Base-by-base conservation (phyloP, 2,113 vertebrate genomes). In the Mustela nigripes region DNA sequence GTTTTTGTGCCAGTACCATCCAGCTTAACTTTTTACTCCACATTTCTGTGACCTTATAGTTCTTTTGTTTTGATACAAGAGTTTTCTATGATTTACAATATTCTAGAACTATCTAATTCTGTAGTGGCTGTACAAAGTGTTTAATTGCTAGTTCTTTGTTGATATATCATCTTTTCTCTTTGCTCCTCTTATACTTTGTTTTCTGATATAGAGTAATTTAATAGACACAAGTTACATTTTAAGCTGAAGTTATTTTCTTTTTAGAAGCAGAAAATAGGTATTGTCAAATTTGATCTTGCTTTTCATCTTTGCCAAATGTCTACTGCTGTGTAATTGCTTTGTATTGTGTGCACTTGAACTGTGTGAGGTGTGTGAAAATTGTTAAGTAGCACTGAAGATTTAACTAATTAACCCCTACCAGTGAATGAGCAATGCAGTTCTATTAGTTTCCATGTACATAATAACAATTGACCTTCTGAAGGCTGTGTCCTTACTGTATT, bases 371-470 rank as follows among this genome's bases (percentile, higher is more conserved):
- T 56, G 2, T 89, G 91, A 76, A 98, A 98, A 95, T 96, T 96
- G 78, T 39, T 50, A 86, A 93, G 86, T 11, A 79, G 53, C 4
- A n/a, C 62, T 95, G 65, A 62, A 73, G 31, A 96, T 87, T 96
- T 89, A 92, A 91, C 89, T 86, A 97, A 97, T 97, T 95, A 97
- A 97, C 69, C 89, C 71, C 31, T 91, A 85, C 22, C 48, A 94
- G 65, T 39, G 62, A 95, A 58, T 88, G 87, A 92, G 89, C 26
- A 80, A 92, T 74, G 50, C 26, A 83, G 33, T 93, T 96, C 94
- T 84, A 91, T 91, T 97, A 94, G 65, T 80, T 96, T 67, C 22
- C 42, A 84, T 84, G 42, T 79, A 82, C 76, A 84, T 58, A 81
- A 12, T 96, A 80, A 80, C 48, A 84, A 62, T 33, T 87, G 94